These are phyloP conservation scores for Aricia artaxerxes DNA, from an alignment of 2,888 invertebrate species.

Conservation along the genomic window DNA sequence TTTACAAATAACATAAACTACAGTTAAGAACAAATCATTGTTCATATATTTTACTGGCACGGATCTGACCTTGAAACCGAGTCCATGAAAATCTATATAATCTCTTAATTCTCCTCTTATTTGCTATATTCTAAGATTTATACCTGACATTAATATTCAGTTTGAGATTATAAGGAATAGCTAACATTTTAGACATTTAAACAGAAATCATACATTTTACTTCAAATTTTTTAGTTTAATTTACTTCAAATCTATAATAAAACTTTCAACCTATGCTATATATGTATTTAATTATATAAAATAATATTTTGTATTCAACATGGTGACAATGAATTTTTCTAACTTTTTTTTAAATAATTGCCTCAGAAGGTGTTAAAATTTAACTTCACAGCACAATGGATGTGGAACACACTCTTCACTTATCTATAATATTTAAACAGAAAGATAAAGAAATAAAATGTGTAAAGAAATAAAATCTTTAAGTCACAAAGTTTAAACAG, in stretches of 20 bases:
- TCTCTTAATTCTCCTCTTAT: not conserved
- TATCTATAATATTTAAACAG: not conserved
- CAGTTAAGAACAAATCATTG: too few species aligned
- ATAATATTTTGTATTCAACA: not conserved
- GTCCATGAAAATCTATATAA: not conserved
- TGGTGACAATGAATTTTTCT: not conserved
- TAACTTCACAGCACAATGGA: not conserved
- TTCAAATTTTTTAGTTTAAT: not conserved
- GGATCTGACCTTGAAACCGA: not conserved
- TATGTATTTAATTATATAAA: not conserved
- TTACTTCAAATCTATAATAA: not conserved
- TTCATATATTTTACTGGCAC: not conserved
- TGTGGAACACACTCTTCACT: not conserved
- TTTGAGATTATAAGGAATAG: slow-evolving; percentile 3
- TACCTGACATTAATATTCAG: not conserved
- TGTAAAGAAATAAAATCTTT: not conserved
- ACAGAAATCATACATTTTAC: not conserved
- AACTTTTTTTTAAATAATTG: not conserved
- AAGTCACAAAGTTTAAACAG: not conserved
- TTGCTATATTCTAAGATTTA: not conserved
- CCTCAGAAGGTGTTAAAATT: not conserved
- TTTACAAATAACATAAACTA: not conserved
- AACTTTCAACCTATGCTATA: not conserved
- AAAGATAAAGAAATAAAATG: not conserved
- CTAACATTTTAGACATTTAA: not conserved